phyloP scores from a whole-genome alignment of 2,888 invertebrate species.

The Antheraea yamamai region DNA sequence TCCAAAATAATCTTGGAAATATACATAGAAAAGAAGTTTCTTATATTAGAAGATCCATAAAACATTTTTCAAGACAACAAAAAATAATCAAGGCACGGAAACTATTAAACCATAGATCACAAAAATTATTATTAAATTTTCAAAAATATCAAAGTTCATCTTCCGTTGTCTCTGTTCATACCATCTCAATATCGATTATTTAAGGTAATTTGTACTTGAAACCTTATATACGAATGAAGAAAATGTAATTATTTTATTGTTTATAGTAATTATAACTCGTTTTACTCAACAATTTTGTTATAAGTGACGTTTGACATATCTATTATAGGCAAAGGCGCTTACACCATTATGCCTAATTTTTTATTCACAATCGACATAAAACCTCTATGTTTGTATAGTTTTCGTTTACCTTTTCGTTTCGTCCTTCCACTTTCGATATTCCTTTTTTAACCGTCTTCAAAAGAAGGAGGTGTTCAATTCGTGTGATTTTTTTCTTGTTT shows the following conservation, averaged over 20 bases:
- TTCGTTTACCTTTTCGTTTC: neutral
- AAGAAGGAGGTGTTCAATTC: too few relatives aligned
- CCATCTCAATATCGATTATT: neutral
- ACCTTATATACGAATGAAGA: constrained; percentile 9
- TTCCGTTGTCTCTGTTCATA: neutral
- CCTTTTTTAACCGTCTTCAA: neutral
- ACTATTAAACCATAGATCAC: constrained; percentile 5
- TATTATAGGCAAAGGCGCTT: neutral
- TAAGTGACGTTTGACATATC: neutral
- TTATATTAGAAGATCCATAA: neutral
- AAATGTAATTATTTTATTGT: neutral
- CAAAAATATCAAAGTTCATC: neutral
- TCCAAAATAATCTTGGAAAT: neutral
- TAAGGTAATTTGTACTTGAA: constrained; percentile 10
- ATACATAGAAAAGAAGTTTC: neutral
- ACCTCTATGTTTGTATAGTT: neutral
- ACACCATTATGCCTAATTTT: neutral
- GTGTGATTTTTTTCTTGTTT: too few relatives aligned
- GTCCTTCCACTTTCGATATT: neutral
- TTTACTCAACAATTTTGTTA: neutral
- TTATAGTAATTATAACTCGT: neutral
- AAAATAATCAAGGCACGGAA: neutral
- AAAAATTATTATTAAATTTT: constrained; percentile 2
- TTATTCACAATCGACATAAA: neutral
- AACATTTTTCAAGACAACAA: constrained; percentile 5